Evolutionary conservation across 1,140 invertebrate species (phyloP), one percentile per base, ranked within the genome.

Genomic region (Portunus trituberculatus): DNA sequence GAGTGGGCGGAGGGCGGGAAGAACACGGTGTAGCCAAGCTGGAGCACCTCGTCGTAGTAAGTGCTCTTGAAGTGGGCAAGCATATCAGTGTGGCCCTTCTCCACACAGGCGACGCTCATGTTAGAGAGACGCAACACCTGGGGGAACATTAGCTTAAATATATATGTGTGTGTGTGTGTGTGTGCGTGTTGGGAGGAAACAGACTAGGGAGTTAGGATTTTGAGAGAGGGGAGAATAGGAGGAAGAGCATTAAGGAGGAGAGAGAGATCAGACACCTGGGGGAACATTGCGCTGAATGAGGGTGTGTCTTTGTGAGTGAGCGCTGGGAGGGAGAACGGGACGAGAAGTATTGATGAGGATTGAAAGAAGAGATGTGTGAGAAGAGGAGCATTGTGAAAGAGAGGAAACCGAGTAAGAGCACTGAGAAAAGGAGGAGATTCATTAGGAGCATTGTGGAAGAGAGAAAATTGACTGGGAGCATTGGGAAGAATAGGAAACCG

Each of bases 81-180:
- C 93, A 94, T 94, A 67, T 88, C 32, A 7, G 59, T 52, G 93
- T 94, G 93, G 3, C 67, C 93, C 7, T 89, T 76, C 14, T 91
- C 8, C 1, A 94, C 83, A 0, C 83, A 88, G 14, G 16, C 25
- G 20, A 39, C n/a, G 2, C 59, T 90, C 93, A 94, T 94, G 88
- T 94, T 94, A 32, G 88, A 91, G n/a, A 91, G 91, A 14, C 67
- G 93, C 25, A 94, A 45, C 10, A 94, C 88, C 93, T 94, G 88
- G 12, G 0, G 25, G 29, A 20, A n/a, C 31, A 39, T 39, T 39
- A 6, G n/a, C n/a, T n/a, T n/a, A n/a, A n/a, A n/a, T n/a, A 39
- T n/a, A 8, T 7, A 8, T 45, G 45, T 14, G 28, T 16, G 39
- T 0, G 12, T n/a, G 20, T 89, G 14, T 25, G 8, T 0, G n/a